phyloP scores from a whole-genome alignment of 2,888 invertebrate species.

The Griposia aprilina region DNA sequence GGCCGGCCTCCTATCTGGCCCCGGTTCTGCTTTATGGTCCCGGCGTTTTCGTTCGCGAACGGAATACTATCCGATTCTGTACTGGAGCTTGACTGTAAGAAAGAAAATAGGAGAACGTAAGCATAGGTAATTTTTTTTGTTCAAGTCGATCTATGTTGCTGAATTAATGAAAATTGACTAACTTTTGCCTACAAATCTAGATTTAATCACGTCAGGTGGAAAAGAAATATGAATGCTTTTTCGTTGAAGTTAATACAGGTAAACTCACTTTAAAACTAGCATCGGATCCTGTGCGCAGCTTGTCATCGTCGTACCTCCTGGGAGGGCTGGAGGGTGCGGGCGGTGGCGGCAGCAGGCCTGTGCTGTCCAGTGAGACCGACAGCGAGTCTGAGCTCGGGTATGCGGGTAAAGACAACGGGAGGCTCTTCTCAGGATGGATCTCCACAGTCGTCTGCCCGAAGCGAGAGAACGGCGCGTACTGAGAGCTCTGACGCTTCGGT shows the following conservation, averaged over 20 bases:
- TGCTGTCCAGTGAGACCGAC: slow-evolving; percentile 92
- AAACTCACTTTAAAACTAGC: slow-evolving; percentile 94
- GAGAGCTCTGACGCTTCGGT: slow-evolving; percentile 93
- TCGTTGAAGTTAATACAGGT: not conserved
- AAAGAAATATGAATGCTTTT: not conserved
- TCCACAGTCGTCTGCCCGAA: slow-evolving; percentile 92
- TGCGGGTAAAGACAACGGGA: slow-evolving; percentile 91
- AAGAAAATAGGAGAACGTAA: slow-evolving; percentile 29
- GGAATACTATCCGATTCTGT: slow-evolving; percentile 99
- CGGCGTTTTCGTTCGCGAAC: slow-evolving; percentile 99
- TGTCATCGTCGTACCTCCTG: slow-evolving; percentile 84
- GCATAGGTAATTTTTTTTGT: not conserved
- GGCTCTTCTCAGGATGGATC: slow-evolving; percentile 90
- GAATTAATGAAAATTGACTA: not conserved
- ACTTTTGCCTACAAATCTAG: not conserved
- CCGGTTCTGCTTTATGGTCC: slow-evolving; percentile 97
- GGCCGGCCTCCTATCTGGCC: slow-evolving; percentile 87
- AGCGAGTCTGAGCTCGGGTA: slow-evolving; percentile 92
- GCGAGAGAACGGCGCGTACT: slow-evolving; percentile 87
- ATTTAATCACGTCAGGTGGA: not conserved
- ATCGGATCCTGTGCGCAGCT: slow-evolving; percentile 93
- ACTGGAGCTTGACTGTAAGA: slow-evolving; percentile 96
- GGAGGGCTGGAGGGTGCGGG: slow-evolving; percentile 93
- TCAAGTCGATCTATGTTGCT: not conserved
- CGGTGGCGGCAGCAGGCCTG: slow-evolving; percentile 92